A percentile compares a stretch with the other conserved stretches of the same genome.
Evolutionary conservation across 2,113 vertebrate genomes (phyloP).

Genomic region (Perca flavescens): DNA sequence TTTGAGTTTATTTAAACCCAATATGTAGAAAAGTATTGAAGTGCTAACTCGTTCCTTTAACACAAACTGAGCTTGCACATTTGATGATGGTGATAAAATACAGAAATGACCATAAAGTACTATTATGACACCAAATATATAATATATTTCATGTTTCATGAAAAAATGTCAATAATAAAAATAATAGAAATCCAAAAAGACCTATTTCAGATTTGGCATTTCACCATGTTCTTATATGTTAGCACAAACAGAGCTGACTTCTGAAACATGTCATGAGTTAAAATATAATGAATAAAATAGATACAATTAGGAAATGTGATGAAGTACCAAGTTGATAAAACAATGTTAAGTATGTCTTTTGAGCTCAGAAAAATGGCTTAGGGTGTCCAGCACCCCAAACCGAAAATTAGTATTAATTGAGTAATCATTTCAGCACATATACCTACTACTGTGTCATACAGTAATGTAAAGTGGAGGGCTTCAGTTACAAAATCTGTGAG

Average conservation of each 20-base stretch:
- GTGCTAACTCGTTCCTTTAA: no score
- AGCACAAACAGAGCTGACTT: not conserved
- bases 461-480: conserved; percentile 3
- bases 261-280: not conserved
- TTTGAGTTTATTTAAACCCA: not conserved
- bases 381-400: not conserved
- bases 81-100: not conserved
- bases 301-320: not conserved
- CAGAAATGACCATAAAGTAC: not conserved
- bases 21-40: not conserved
- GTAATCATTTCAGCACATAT: not conserved
- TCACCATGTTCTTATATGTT: not conserved
- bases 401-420: not conserved
- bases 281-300: not conserved
- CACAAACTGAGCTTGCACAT: not conserved
- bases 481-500: conserved; percentile 22
- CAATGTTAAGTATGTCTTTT: not conserved
- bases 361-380: not conserved
- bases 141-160: not conserved
- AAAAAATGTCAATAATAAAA: no score
- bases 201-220: not conserved
- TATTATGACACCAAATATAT: not conserved
- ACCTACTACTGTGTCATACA: not conserved
- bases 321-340: not conserved
- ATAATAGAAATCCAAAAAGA: not conserved